phyloP scores from a whole-genome alignment of 2,113 vertebrate species.

The Cryptomyrus ogoouensis region DNA sequence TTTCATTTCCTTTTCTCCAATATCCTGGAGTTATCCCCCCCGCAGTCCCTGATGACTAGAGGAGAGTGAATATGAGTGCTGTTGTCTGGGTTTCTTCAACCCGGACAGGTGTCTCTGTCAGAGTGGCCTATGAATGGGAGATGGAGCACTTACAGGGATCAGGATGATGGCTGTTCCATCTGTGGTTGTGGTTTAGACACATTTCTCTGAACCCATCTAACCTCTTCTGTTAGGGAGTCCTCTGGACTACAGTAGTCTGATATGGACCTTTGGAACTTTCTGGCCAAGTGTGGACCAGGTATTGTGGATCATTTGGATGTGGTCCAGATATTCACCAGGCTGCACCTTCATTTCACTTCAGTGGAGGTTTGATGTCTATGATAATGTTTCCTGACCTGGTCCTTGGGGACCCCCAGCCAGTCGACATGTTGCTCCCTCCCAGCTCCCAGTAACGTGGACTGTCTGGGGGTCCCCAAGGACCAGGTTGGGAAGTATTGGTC shows the following conservation, averaged over 20 bases:
- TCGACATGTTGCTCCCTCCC: not conserved
- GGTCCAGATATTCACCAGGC: not conserved
- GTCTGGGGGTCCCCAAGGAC: not conserved
- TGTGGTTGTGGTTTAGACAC: not conserved
- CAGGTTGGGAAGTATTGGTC: not conserved
- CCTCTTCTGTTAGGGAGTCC: not conserved
- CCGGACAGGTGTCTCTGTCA: constrained; percentile 19
- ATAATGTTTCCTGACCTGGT: not conserved
- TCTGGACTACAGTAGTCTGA: not conserved
- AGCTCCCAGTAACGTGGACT: not conserved
- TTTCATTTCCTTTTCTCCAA: constrained; percentile 43
- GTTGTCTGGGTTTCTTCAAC: constrained; percentile 8
- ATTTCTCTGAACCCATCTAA: not conserved
- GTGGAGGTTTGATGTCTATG: not conserved
- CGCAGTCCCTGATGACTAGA: not conserved
- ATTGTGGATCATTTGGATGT: not conserved
- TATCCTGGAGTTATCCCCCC: constrained; percentile 21
- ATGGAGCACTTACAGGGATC: not conserved
- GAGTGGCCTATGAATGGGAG: not conserved
- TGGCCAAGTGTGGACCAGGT: not conserved
- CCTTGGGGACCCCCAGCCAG: not conserved
- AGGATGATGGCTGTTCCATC: not conserved
- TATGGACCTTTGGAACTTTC: not conserved
- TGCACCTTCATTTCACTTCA: not conserved
- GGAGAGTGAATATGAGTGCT: not conserved